These are phyloP conservation scores for Ibycter americanus DNA, from an alignment of 2,797 vertebrate genomes.

Conservation along the genomic window DNA sequence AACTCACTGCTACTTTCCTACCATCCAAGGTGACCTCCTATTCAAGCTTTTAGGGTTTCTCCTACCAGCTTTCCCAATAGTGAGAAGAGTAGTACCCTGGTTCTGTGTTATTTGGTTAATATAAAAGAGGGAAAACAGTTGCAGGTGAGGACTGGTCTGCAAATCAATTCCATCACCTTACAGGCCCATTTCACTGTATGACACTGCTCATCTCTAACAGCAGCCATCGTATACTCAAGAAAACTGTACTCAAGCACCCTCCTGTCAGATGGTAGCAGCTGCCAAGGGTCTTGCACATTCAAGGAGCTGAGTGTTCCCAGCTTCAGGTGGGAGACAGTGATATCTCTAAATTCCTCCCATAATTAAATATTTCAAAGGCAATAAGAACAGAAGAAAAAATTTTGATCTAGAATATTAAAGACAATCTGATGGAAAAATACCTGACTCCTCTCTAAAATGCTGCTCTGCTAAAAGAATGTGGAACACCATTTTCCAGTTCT, in stretches of 20 bases:
- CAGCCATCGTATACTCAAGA: not conserved
- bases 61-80: not conserved
- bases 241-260: not conserved
- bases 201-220: not conserved
- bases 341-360: not conserved
- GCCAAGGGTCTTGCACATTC: not conserved
- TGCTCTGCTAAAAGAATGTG: not conserved
- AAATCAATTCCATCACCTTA: not conserved
- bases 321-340: not conserved
- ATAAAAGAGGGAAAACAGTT: not conserved
- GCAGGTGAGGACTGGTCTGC: not conserved
- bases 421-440: not conserved
- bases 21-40: not conserved
- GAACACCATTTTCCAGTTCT: not conserved
- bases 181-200: not conserved
- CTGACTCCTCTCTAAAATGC: not conserved
- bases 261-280: not conserved
- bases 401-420: not conserved
- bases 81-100: not conserved
- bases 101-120: not conserved
- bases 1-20: not conserved
- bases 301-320: not conserved
- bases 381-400: not conserved
- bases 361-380: not conserved
- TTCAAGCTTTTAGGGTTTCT: not conserved